Evolutionary conservation across 2,888 invertebrate species (phyloP).

Genomic region (Operophtera brumata): DNA sequence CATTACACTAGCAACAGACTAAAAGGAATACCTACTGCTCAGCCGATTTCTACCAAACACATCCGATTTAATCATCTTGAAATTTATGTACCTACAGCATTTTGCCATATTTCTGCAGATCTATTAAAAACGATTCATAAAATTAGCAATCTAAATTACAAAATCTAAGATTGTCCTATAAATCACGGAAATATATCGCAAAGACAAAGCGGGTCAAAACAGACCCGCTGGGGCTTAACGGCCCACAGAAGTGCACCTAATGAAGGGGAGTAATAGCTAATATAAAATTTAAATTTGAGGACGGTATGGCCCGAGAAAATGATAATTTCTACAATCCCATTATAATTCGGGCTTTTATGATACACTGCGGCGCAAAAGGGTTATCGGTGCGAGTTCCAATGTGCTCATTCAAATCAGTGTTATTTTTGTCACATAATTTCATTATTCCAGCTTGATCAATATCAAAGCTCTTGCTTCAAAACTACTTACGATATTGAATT

Average conservation of each 20-base stretch:
- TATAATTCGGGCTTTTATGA: constrained; percentile 25
- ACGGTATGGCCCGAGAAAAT: constrained; percentile 34
- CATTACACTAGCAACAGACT: no score
- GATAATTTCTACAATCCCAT: constrained; percentile 35
- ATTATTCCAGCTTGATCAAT: no score
- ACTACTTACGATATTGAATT: no score
- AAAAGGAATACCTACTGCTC: no score
- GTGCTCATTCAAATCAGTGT: constrained; percentile 12
- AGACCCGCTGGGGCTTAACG: constrained; percentile 28
- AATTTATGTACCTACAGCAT: no score
- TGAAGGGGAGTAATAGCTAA: constrained; percentile 39
- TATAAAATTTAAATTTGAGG: constrained; percentile 53
- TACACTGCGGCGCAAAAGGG: constrained; percentile 30
- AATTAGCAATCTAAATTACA: constrained; percentile 31
- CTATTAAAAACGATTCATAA: not conserved
- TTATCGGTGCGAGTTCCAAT: constrained; percentile 20
- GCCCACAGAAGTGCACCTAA: constrained; percentile 35
- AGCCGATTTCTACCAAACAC: no score
- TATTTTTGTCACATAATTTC: no score
- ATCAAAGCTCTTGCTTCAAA: no score
- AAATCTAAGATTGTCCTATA: constrained; percentile 28
- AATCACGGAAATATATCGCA: constrained; percentile 31
- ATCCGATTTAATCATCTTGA: no score
- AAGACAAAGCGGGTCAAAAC: constrained; percentile 30
- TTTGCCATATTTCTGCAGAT: no score